Conservation (phyloP, 2,113 vertebrate genomes). For the Camelus bactrianus region DNA sequence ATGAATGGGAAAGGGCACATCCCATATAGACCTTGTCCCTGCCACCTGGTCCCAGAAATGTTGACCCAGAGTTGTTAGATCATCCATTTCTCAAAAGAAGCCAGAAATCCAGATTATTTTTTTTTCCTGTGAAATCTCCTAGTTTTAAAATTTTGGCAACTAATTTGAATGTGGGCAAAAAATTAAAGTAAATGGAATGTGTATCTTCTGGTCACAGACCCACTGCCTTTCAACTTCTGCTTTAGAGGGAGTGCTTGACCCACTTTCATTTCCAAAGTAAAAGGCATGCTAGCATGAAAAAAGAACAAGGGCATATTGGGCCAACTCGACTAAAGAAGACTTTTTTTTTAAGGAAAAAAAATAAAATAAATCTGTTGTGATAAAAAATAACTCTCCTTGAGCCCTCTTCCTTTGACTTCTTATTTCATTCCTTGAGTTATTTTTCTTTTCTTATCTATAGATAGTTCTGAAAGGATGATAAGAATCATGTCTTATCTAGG, state of each 20-base stretch:
- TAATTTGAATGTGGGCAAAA: not conserved
- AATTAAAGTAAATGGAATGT: not conserved
- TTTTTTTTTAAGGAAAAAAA: not conserved
- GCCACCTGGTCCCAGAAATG: not conserved
- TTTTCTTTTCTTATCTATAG: not conserved
- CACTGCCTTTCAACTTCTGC: not conserved
- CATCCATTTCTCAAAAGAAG: not conserved
- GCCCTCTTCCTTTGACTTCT: not conserved
- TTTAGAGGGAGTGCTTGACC: not conserved
- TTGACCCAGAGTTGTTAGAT: not conserved
- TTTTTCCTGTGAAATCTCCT: not conserved
- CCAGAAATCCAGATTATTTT: not conserved
- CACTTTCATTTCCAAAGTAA: slow-evolving; percentile 13
- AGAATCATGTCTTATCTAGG: not conserved
- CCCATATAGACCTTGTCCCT: not conserved
- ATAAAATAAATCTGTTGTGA: not conserved
- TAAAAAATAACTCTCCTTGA: not conserved
- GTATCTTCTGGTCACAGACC: not conserved
- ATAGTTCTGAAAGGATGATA: not conserved
- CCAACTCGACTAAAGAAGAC: not conserved
- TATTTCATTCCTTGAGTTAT: not conserved
- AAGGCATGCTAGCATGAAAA: not conserved
- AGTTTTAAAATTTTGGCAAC: not conserved
- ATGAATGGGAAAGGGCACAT: not conserved
- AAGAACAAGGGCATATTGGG: not conserved